Evolutionary conservation across 2,797 vertebrate genomes (phyloP).

Genomic region (Pantherophis vulpinus): DNA sequence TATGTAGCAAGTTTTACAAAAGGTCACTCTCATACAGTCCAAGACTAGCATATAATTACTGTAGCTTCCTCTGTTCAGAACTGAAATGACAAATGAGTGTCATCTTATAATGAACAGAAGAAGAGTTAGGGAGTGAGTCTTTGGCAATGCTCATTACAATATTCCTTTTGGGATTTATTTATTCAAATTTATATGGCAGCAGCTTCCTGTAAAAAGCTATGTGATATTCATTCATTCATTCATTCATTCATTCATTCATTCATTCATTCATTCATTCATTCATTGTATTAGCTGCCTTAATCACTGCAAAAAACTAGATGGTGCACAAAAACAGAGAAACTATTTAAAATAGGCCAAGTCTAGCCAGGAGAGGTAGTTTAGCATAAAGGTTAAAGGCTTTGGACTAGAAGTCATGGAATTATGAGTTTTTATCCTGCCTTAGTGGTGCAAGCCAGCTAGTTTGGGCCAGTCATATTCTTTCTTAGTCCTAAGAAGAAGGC

Average conservation of each 20-base stretch:
- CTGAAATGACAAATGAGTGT: background rate
- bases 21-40: background rate
- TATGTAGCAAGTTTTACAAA: background rate
- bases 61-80: background rate
- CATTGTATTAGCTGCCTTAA: background rate
- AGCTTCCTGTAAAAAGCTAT: background rate
- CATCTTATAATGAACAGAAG: background rate
- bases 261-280: background rate
- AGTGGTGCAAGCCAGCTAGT: background rate
- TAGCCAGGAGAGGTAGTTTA: background rate
- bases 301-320: background rate
- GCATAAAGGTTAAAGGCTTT: background rate
- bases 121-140: background rate
- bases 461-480: background rate
- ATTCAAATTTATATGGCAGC: background rate
- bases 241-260: background rate
- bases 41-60: background rate
- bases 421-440: background rate
- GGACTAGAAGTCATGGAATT: background rate
- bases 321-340: background rate
- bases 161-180: background rate
- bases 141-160: background rate
- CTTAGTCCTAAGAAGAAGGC: background rate
- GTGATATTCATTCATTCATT: background rate
- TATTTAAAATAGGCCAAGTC: background rate